These are phyloP conservation scores for Drosophila birchii DNA, from an alignment of 2,888 invertebrate species.

Conservation along the genomic window DNA sequence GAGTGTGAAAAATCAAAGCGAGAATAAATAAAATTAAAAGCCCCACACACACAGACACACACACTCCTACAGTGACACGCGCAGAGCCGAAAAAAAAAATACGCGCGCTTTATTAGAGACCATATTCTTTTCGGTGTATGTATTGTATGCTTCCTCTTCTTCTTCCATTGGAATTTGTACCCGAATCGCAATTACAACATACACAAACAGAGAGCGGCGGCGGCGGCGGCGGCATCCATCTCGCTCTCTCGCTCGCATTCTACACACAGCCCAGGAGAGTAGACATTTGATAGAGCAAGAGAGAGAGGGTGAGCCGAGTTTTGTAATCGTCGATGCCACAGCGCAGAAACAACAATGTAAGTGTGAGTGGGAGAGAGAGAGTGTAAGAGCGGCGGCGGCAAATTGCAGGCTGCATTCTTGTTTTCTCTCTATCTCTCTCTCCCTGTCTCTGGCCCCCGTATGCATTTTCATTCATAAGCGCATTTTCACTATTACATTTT, in stretches of 20 bases:
- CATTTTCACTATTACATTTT: constrained; percentile 46
- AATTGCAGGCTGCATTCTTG: constrained; percentile 55
- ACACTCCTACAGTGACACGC: constrained; percentile 23
- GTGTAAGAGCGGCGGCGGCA: constrained; percentile 27
- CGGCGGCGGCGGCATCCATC: constrained; percentile 13
- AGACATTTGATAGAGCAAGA: constrained; percentile 9
- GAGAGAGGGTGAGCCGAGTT: constrained; percentile 19
- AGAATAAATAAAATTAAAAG: constrained; percentile 31
- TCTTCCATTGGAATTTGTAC: constrained; percentile 77
- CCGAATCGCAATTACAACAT: constrained; percentile 78
- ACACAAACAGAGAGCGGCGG: constrained; percentile 67
- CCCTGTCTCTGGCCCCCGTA: background rate
- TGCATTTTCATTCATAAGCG: constrained; percentile 77
- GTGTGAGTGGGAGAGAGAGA: constrained; percentile 20
- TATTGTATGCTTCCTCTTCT: constrained; percentile 58
- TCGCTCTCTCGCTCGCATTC: constrained; percentile 35
- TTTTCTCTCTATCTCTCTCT: constrained; percentile 34
- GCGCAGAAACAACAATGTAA: constrained; percentile 22
- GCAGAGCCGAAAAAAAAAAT: constrained; percentile 57
- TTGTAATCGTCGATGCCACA: constrained; percentile 35
- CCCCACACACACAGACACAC: constrained; percentile 17
- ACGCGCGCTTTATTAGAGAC: constrained; percentile 60
- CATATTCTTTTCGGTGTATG: constrained; percentile 25
- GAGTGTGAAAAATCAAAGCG: constrained; percentile 39
- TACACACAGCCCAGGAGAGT: constrained; percentile 29